A percentile compares a stretch with the other conserved stretches of the same genome.
Conservation (phyloP, 1,140 invertebrate genomes). For the Maniola jurtina region DNA sequence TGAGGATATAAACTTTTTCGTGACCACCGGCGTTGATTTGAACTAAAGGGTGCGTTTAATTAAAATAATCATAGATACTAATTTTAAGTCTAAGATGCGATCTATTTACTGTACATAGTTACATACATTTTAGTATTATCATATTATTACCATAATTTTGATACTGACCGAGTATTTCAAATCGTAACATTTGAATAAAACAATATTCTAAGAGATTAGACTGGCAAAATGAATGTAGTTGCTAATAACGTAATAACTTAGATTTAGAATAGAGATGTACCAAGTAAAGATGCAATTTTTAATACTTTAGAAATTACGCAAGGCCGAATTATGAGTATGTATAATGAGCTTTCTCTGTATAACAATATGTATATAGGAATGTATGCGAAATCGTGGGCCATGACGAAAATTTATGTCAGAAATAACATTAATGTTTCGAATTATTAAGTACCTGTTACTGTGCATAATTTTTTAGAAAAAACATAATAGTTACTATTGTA, state of each 20-base stretch:
- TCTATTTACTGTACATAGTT: constrained; percentile 4
- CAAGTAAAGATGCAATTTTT: constrained; percentile 4
- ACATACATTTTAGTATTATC: neutral
- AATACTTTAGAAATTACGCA: constrained; percentile 42
- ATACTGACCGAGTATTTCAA: neutral
- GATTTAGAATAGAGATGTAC: constrained; percentile 11
- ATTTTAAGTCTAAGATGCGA: constrained; percentile 16
- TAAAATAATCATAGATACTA: neutral
- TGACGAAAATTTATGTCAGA: constrained; percentile 53
- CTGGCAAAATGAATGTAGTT: neutral
- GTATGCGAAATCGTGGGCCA: constrained; percentile 48
- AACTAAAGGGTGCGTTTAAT: constrained; percentile 27
- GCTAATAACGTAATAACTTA: constrained; percentile 16
- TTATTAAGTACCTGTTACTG: neutral
- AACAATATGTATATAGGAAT: constrained; percentile 27
- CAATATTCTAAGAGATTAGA: constrained; percentile 4
- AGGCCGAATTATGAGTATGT: constrained; percentile 36
- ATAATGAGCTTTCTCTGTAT: constrained; percentile 57
- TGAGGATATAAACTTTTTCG: constrained; percentile 31
- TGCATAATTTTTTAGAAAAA: neutral
- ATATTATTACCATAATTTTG: too few relatives aligned
- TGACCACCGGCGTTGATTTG: constrained; percentile 9
- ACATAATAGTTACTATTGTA: neutral
- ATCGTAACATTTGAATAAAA: neutral
- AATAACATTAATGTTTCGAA: constrained; percentile 22